Base-by-base conservation (phyloP, 1,140 invertebrate genomes). In the Drosophila biarmipes region DNA sequence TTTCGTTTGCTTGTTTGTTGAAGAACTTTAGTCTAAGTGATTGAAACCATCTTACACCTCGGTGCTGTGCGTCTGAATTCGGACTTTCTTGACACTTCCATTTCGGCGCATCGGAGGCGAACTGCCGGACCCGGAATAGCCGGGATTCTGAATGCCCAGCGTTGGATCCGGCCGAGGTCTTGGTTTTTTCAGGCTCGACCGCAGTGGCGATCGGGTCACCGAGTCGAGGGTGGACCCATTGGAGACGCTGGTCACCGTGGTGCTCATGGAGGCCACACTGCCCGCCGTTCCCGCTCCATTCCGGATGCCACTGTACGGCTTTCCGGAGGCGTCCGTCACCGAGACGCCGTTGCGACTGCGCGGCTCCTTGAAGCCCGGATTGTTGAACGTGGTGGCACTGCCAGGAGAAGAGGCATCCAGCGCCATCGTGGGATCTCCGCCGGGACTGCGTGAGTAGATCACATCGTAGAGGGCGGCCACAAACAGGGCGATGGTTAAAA, bases 21-120 rank as follows among this genome's bases (percentile, higher is more conserved):
- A 61, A 80, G 54, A 17, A 59, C 46, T 59, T 78, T 66, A 56
- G 37, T 42, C 52, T 78, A 35, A 31, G 17, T 21, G 37, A 21
- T 40, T 53, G 53, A 75, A 45, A 75, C 62, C 62, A 31, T 37
- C 5, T 52, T 93, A 96, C 38, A 97, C 96, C 90, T 97, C 96
- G 2, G 96, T 97, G 72, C 96, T 97, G 78, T 96, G 96, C 14
- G 96, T 97, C 90, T 97, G 96, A 92, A 97, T 97, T 21, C 96
- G 94, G 12, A 97, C 96, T 93, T 97, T 97, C 86, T 97, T 97
- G 64, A 96, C 95, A 74, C 96, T 97, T 1, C 96, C 96, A 76
- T 97, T 97, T 40, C 96, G 93, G 21, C 95, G 95, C 12, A 97
- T 92, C 0, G 96, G 96, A 0, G 81, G 96, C 11, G 96, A 97